These are phyloP conservation scores for Parus major DNA, from an alignment of 2,113 vertebrate genomes.

Conservation along the genomic window DNA sequence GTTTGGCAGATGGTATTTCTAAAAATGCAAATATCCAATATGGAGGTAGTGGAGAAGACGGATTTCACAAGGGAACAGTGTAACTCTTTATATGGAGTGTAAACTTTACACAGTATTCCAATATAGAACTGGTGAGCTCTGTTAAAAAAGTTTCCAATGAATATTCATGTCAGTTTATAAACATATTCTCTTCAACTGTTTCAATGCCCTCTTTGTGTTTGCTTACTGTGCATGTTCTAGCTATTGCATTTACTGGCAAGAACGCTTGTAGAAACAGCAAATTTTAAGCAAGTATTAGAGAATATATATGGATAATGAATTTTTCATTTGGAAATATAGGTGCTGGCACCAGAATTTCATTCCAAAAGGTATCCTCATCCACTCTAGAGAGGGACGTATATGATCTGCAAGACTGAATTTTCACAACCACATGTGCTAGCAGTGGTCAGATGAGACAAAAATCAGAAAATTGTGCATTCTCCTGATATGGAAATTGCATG, in stretches of 20 bases:
- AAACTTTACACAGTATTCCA: constrained; percentile 69
- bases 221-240: constrained; percentile 69
- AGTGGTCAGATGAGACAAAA: not conserved
- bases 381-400: not conserved
- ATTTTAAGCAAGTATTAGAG: constrained; percentile 50
- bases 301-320: not conserved
- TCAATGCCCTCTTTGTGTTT: constrained; percentile 69
- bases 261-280: constrained; percentile 32
- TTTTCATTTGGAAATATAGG: constrained; percentile 31
- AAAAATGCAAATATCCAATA: constrained; percentile 72
- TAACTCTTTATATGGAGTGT: constrained; percentile 68
- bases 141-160: constrained; percentile 68
- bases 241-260: constrained; percentile 48
- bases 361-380: not conserved
- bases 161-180: constrained; percentile 72
- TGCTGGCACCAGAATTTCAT: not conserved
- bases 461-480: fast-evolving
- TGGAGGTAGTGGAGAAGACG: constrained; percentile 60
- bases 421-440: not conserved
- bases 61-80: constrained; percentile 67
- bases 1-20: constrained; percentile 70
- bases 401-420: not conserved
- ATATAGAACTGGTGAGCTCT: constrained; percentile 67
- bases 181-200: constrained; percentile 66
- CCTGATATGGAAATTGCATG: not conserved